Evolutionary conservation across 2,888 invertebrate genomes (phyloP), one percentile per base, ranked within the genome.

Genomic region (Sericinus montela): DNA sequence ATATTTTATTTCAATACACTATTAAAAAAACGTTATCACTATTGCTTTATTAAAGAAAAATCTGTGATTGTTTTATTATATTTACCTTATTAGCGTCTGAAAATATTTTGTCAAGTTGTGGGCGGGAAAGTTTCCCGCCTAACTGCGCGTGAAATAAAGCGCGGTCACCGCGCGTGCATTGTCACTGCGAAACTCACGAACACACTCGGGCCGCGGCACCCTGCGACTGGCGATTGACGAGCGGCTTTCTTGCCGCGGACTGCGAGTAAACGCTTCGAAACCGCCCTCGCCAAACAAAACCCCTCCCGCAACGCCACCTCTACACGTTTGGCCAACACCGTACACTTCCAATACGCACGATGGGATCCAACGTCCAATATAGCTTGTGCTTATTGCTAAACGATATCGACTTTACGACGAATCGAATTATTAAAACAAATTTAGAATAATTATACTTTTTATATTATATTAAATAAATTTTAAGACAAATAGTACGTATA

Each of bases 41-140:
- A 2, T 2, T 3, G 5, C 29, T 29, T 29, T n/a, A 29, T 29
- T 10, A 29, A 10, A 10, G 4, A 29, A 29, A 29, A 32, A 32
- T 11, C 1, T 25, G 1, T 11, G 6, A 32, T 32, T 13, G 32
- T 3, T 14, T 23, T 35, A 42, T 32, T 29, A 51, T 47, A 60
- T 60, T 74, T 83, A 89, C 89, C 89, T 89, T 89, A 74, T 89
- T 89, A 73, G 89, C 89, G 88, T 89, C 89, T 74, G 89, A 89
- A 84, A 89, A 89, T 89, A 89, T 89, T 75, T 85, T 89, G 89
- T 63, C 69, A 72, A 67, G 58, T 76, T 73, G 69, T 73, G 72
- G 85, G 87, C 89, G 86, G 88, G 88, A 81, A 80, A 61, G 75
- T 82, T 80, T 85, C 87, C 88, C 86, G 83, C 87, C 84, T 66